Base-by-base conservation (phyloP, 2,113 vertebrate species). In the Hemicordylus capensis region DNA sequence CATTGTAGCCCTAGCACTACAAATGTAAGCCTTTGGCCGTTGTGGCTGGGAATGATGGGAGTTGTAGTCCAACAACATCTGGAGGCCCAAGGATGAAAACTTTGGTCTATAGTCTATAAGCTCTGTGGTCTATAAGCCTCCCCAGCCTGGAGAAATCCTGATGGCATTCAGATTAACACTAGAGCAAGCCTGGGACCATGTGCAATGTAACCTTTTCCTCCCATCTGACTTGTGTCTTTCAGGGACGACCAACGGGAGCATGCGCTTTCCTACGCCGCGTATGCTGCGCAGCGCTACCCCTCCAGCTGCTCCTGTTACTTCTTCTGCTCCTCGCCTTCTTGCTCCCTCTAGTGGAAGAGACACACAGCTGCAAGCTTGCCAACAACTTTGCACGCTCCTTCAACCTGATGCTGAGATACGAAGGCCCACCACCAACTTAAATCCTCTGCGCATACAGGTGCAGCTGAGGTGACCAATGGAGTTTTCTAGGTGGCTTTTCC, bases 361-460 rank as follows among this genome's bases (percentile, higher is more conserved):
- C 84, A n/a, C 93, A 89, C 95, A 97, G 97, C 96, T 99, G 98
- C 95, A 91, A 96, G 0, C 94, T 97, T 77, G 93, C 97, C 95
- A 99, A 99, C 97, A 99, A 98, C 95, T 98, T 98, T 1, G 98
- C 98, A 80, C 96, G 96, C 15, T 99, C 98, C 87, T 99, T 99
- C 95, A 96, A 93, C 87, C 80, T 99, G 90, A 98, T 98, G 98
- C 97, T 99, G 39, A 97, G 96, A 88, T 97, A 99, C 0, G 31
- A 97, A 0, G 95, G 97, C 4, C 98, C 98, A 0, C 98, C 98
- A 0, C 98, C 98, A 63, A 99, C 97, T 28, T 99, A 97, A 93
- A 73, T 58, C 1, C 76, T 31, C 26, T 22, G 46, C 2, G 0
- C 46, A 1, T 24, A 8, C 0, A 37, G 0, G 9, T 34, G 42